phyloP scores from a whole-genome alignment of 2,113 vertebrate genomes.

The Talpa occidentalis region DNA sequence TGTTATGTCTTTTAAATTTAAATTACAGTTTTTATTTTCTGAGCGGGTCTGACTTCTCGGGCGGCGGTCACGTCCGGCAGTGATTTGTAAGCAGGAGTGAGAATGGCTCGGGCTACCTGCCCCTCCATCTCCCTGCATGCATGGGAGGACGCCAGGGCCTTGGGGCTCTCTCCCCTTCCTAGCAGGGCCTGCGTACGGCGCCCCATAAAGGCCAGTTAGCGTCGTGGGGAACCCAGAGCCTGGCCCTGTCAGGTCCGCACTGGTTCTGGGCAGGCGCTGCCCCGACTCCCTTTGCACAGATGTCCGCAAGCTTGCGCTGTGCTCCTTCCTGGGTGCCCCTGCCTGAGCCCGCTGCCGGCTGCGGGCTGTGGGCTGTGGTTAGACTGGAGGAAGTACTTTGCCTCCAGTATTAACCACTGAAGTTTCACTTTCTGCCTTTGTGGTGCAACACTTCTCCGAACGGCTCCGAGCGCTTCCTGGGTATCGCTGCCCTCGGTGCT shows the following conservation, averaged over 20 bases:
- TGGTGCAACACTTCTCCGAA: conserved; percentile 51
- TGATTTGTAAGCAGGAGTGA: too few relatives aligned
- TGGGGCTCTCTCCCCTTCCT: too few relatives aligned
- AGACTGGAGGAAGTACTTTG: conserved; percentile 74
- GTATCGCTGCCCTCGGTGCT: background rate
- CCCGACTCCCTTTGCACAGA: too few relatives aligned
- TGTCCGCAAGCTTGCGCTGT: fast-evolving
- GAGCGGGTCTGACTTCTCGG: background rate
- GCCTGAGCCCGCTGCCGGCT: background rate
- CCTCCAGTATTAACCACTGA: conserved; percentile 72
- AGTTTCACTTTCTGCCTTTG: conserved; percentile 77
- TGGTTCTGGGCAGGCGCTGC: too few relatives aligned
- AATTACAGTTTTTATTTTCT: background rate
- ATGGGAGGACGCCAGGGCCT: too few relatives aligned
- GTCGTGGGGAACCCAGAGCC: too few relatives aligned
- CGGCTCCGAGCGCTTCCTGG: background rate
- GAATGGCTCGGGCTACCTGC: too few relatives aligned
- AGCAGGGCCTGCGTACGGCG: too few relatives aligned
- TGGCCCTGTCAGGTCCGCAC: too few relatives aligned
- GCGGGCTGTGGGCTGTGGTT: conserved; percentile 32
- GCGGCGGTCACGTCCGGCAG: fast-evolving
- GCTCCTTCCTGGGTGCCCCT: too few relatives aligned
- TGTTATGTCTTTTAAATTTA: background rate
- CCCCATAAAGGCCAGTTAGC: too few relatives aligned
- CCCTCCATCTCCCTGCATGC: too few relatives aligned